Evolutionary conservation across 2,113 vertebrate genomes (phyloP), one percentile per base, ranked within the genome.

Genomic region (Probosciger aterrimus): DNA sequence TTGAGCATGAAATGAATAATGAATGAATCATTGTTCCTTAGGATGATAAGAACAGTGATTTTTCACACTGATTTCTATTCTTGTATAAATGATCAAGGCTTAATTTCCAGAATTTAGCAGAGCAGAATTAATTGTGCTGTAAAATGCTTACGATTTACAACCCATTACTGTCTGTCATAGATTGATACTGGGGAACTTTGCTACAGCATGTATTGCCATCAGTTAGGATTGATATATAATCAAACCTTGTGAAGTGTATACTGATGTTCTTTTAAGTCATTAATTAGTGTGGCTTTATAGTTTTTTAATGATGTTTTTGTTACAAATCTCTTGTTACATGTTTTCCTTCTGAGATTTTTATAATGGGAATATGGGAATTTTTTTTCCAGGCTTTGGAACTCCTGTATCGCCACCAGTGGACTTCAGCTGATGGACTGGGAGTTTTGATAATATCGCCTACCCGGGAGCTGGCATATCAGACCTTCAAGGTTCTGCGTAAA

Each of bases 401-500:
- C 74, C 97, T 99, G 27, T 99, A 98, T 78, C 98, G 99, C 10
- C 97, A 99, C 4, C 99, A 99, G 87, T 99, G 99, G 99, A 99
- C 97, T 39, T 98, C 99, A 52, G 69, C 98, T 80, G 99, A 99
- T 71, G 99, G 99, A 8, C 94, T 99, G 24, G 99, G 99, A 0
- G 98, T 99, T 62, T 95, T 99, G 83, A 99, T 99, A 87, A 99
- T 99, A 87, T 99, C 99, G 0, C 99, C 99, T 43, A 99, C 99
- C 3, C 97, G 99, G 96, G 99, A 99, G 85, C 98, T 99, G 63
- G 99, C 99, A 0, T 99, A 99, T 96, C 99, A 99, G 92, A 99
- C 99, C 25, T 99, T 99, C 93, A 98, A 99, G 82, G 98, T 99
- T 67, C 97, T 99, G 55, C 98, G 99, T 47, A 99, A 98, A 97